A percentile compares a stretch with the other conserved stretches of the same genome.
phyloP scores from a whole-genome alignment of 1,140 invertebrate species.

The Mercenaria mercenaria region DNA sequence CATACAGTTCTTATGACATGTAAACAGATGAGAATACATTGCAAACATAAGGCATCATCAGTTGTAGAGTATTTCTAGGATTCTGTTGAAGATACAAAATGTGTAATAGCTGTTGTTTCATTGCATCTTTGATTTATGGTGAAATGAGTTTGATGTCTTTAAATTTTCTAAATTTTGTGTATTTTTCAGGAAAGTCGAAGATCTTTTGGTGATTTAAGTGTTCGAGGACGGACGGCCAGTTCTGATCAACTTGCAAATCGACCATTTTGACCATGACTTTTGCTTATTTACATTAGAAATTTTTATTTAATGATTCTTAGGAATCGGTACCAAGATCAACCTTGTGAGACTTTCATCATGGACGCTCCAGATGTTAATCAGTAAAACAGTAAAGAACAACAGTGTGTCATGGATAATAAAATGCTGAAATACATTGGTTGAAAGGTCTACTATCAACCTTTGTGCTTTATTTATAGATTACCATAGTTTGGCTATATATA shows the following conservation, averaged over 20 bases:
- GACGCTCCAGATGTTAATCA: not conserved
- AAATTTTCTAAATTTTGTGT: not conserved
- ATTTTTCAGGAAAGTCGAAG: conserved; percentile 81
- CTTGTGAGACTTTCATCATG: not conserved
- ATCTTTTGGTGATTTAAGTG: conserved; percentile 82
- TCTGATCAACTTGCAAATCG: conserved; percentile 82
- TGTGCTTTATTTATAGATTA: not conserved
- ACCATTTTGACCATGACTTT: conserved; percentile 76
- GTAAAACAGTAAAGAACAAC: too few relatives aligned
- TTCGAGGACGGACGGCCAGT: conserved; percentile 81
- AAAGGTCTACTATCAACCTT: not conserved
- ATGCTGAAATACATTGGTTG: not conserved
- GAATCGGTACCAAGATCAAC: conserved; percentile 21
- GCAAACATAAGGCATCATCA: too few relatives aligned
- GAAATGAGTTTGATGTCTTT: too few relatives aligned
- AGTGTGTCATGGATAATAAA: too few relatives aligned
- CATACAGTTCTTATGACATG: too few relatives aligned
- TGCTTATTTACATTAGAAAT: conserved; percentile 23
- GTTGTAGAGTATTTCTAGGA: too few relatives aligned
- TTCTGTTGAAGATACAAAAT: too few relatives aligned
- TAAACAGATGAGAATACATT: too few relatives aligned
- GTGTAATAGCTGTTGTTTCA: too few relatives aligned
- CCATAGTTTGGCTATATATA: not conserved
- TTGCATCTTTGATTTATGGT: too few relatives aligned
- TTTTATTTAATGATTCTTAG: not conserved